These are phyloP conservation scores for Drosophila parabipectinata DNA, from an alignment of 1,140 invertebrate species.

Conservation along the genomic window DNA sequence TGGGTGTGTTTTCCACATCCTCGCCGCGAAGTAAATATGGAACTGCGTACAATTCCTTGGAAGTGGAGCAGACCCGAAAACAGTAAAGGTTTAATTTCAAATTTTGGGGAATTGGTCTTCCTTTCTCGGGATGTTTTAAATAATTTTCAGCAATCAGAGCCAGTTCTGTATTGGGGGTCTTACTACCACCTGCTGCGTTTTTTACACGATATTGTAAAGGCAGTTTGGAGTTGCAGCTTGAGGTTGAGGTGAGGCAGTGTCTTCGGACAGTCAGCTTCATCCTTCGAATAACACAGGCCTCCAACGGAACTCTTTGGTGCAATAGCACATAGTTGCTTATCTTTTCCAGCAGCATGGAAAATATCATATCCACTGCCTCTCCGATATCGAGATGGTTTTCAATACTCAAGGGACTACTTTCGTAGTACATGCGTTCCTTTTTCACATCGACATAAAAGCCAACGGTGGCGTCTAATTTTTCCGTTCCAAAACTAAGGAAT, in stretches of 20 bases:
- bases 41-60: conserved; percentile 58
- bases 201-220: conserved; percentile 61
- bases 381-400: conserved; percentile 55
- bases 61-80: conserved; percentile 51
- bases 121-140: conserved; percentile 23
- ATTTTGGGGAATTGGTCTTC: conserved; percentile 20
- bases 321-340: conserved; percentile 50
- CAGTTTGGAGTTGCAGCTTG: not conserved
- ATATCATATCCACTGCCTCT: conserved; percentile 61
- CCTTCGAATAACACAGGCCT: conserved; percentile 49
- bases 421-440: conserved; percentile 46
- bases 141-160: conserved; percentile 32
- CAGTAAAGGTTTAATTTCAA: conserved; percentile 50
- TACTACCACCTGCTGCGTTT: not conserved
- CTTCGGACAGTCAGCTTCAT: conserved; percentile 53
- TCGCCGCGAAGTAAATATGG: conserved; percentile 50
- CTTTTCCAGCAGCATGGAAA: conserved; percentile 58
- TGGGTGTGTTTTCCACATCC: conserved; percentile 50
- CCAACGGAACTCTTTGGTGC: conserved; percentile 30
- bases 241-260: conserved; percentile 3
- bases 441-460: conserved; percentile 60
- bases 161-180: conserved; percentile 4
- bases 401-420: conserved; percentile 41
- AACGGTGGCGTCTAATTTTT: conserved; percentile 34
- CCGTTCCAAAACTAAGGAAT: conserved; percentile 51